These are phyloP conservation scores for Ditylenchus weischeri DNA, from an alignment of 2,888 invertebrate species.

Conservation along the genomic window DNA sequence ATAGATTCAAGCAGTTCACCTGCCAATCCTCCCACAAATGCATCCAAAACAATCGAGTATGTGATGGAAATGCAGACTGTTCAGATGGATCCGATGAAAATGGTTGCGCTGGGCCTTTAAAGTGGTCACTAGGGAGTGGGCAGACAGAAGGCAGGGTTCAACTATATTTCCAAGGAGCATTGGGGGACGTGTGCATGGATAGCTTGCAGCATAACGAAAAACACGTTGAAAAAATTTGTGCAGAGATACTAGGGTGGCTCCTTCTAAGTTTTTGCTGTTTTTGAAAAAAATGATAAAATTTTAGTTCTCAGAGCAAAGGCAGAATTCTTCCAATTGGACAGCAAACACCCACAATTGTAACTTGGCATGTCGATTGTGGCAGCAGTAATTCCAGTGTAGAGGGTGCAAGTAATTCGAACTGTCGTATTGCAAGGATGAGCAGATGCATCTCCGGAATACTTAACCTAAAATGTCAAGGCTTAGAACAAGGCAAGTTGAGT, in stretches of 20 bases:
- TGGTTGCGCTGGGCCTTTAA: constrained; percentile 13
- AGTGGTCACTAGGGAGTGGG: neutral
- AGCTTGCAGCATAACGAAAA: constrained; percentile 15
- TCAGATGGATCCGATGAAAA: constrained; percentile 39
- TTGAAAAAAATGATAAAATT: neutral
- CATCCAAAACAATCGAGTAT: constrained; percentile 23
- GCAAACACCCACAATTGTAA: constrained; percentile 24
- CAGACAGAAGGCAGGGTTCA: constrained; percentile 27
- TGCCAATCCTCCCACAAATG: constrained; percentile 26
- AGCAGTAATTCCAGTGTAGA: neutral
- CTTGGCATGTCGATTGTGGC: constrained; percentile 18
- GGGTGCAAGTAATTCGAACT: no score
- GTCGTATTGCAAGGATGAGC: constrained; percentile 19
- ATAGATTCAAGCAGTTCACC: constrained; percentile 16
- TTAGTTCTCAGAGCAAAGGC: constrained; percentile 14
- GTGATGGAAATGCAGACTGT: constrained; percentile 43
- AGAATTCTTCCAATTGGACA: constrained; percentile 23
- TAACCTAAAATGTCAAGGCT: constrained; percentile 18
- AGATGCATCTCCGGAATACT: constrained; percentile 19
- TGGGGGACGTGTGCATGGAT: constrained; percentile 28
- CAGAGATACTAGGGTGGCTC: neutral
- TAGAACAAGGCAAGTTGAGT: constrained; percentile 9
- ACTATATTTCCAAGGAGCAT: constrained; percentile 20
- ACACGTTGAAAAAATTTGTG: constrained; percentile 19
- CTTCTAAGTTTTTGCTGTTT: no score